Conservation (phyloP, 2,797 vertebrate species). For the Myotis myotis region DNA sequence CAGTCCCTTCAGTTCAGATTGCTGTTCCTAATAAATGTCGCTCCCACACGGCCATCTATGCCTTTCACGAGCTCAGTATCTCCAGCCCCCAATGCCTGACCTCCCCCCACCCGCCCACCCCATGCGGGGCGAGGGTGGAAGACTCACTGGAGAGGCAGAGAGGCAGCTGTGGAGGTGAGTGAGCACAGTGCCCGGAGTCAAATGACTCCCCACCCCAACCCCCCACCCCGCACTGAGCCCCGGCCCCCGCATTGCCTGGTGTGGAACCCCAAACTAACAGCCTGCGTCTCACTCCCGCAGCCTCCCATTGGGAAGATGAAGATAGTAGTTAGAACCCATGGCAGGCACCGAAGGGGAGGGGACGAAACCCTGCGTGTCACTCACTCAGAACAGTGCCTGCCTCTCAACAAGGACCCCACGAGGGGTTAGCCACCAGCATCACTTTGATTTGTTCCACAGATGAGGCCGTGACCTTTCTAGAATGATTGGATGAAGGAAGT, state of each 20-base stretch:
- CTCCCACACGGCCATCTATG: background rate
- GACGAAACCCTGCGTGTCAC: background rate
- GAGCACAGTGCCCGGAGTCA: background rate
- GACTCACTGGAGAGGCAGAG: background rate
- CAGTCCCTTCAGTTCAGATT: background rate
- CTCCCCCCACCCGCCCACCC: fast-evolving
- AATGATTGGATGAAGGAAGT: background rate
- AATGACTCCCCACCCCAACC: too few relatives aligned
- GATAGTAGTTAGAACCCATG: background rate
- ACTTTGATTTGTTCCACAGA: background rate
- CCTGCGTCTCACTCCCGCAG: background rate
- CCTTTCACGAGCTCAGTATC: fast-evolving
- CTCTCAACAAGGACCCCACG: background rate
- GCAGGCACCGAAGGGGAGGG: background rate
- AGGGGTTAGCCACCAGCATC: background rate
- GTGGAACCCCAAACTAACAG: fast-evolving
- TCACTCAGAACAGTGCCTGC: background rate
- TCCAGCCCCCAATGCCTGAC: background rate
- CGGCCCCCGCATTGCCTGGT: fast-evolving
- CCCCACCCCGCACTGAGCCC: too few relatives aligned
- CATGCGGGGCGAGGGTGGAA: background rate
- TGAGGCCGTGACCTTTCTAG: background rate
- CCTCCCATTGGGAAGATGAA: background rate
- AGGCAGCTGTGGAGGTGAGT: fast-evolving
- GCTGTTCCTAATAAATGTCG: background rate